Conservation (phyloP, 2,797 vertebrate genomes). For the Tangara arthus region DNA sequence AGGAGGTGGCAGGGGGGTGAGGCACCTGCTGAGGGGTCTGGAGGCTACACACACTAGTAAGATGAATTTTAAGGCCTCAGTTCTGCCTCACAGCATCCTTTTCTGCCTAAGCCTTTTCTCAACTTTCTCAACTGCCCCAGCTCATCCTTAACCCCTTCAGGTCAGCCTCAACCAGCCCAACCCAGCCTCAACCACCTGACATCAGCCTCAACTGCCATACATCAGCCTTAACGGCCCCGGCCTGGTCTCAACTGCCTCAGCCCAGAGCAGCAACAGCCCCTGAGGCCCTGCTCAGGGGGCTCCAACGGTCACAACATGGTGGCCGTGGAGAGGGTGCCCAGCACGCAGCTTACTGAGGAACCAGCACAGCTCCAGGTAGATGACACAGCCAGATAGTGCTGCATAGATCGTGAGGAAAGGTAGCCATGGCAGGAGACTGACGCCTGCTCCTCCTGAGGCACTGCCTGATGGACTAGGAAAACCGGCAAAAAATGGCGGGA, state of each 20-base stretch:
- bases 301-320: background rate
- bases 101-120: background rate
- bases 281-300: accelerated
- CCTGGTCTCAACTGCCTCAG: background rate
- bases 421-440: accelerated
- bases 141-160: background rate
- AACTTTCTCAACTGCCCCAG: background rate
- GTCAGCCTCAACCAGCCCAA: background rate
- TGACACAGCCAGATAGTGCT: background rate
- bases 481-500: background rate
- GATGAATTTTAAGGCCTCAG: background rate
- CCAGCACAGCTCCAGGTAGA: accelerated
- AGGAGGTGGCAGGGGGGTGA: accelerated
- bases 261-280: background rate
- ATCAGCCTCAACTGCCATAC: background rate
- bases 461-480: background rate
- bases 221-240: background rate
- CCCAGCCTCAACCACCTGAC: background rate
- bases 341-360: accelerated
- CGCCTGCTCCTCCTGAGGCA: accelerated
- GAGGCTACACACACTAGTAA: background rate
- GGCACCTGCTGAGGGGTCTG: background rate
- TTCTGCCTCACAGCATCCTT: background rate
- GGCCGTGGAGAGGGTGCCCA: accelerated
- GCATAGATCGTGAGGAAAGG: accelerated